Percentiles rank a stretch among this genome's conserved stretches.
These are phyloP conservation scores for Dicerorhinus sumatrensis DNA, from an alignment of 2,113 vertebrate species.

Conservation along the genomic window DNA sequence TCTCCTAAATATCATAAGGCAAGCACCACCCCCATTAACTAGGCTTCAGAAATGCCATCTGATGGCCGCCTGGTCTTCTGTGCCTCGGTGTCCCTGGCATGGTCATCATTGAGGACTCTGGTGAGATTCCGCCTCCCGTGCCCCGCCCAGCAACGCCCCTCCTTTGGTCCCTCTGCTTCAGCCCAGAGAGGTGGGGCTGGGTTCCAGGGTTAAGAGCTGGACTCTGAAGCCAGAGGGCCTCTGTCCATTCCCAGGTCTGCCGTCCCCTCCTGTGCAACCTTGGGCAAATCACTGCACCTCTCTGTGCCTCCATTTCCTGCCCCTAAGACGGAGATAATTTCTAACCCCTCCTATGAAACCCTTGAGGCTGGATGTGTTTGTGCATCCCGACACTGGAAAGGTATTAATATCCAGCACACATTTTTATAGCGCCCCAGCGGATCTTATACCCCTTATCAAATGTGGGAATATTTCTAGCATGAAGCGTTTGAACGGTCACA, in stretches of 20 bases:
- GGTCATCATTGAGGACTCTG: not conserved
- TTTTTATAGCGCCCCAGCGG: not conserved
- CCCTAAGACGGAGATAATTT: not conserved
- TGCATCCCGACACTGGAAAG: not conserved
- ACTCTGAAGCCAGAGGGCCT: not conserved
- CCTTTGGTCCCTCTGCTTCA: not conserved
- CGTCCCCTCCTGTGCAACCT: not conserved
- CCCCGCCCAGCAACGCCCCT: not conserved
- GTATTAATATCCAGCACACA: accelerated
- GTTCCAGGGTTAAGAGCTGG: not conserved
- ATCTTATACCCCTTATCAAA: not conserved
- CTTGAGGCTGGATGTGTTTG: not conserved
- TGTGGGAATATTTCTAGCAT: not conserved
- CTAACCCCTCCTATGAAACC: accelerated
- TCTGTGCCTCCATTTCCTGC: not conserved
- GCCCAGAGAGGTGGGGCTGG: not conserved
- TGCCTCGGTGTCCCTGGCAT: accelerated
- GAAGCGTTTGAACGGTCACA: not conserved
- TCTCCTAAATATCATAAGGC: not conserved
- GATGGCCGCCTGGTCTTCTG: not conserved
- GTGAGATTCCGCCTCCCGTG: not conserved
- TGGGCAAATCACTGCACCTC: not conserved
- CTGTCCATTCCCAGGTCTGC: no score
- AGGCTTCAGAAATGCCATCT: not conserved
- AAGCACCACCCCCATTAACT: no score